Conservation (phyloP, 1,140 invertebrate species). For the Drosophila serrata region DNA sequence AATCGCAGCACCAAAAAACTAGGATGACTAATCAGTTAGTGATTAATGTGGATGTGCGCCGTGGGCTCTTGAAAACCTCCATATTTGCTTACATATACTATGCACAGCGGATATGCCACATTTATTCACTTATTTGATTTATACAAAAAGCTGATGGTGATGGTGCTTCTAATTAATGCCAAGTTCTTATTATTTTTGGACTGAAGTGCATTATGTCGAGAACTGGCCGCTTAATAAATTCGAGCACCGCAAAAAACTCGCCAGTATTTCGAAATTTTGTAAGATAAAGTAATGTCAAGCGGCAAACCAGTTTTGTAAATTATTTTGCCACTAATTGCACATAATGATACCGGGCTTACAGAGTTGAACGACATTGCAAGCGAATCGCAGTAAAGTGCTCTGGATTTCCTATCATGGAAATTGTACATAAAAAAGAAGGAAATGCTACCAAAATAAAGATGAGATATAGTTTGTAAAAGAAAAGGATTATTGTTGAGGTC, state of each 20-base stretch:
- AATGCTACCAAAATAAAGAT: background rate
- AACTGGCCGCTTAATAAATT: conserved; percentile 35
- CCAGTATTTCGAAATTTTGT: conserved; percentile 27
- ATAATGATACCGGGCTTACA: conserved; percentile 17
- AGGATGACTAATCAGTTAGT: conserved; percentile 28
- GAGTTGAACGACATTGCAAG: conserved; percentile 40
- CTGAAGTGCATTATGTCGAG: conserved; percentile 11
- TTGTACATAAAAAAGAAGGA: background rate
- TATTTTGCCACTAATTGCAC: conserved; percentile 27
- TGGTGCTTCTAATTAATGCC: conserved; percentile 12
- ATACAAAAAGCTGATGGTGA: background rate
- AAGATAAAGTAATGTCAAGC: conserved; percentile 31
- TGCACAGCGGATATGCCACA: conserved; percentile 21
- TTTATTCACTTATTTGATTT: conserved; percentile 24
- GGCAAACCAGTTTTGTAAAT: conserved; percentile 40
- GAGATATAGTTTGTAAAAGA: background rate
- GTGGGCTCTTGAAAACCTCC: conserved; percentile 21
- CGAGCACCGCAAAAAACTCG: conserved; percentile 14
- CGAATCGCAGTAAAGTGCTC: conserved; percentile 2
- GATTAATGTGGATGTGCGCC: conserved; percentile 20
- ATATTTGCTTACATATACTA: conserved; percentile 24
- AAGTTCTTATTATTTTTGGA: conserved; percentile 4
- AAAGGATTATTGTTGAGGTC: background rate
- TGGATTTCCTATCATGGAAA: conserved; percentile 11
- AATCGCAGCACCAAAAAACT: conserved; percentile 26